Base-by-base conservation (phyloP, 53 echinoderm and acorn worm genomes). In the Apostichopus leukothele region DNA sequence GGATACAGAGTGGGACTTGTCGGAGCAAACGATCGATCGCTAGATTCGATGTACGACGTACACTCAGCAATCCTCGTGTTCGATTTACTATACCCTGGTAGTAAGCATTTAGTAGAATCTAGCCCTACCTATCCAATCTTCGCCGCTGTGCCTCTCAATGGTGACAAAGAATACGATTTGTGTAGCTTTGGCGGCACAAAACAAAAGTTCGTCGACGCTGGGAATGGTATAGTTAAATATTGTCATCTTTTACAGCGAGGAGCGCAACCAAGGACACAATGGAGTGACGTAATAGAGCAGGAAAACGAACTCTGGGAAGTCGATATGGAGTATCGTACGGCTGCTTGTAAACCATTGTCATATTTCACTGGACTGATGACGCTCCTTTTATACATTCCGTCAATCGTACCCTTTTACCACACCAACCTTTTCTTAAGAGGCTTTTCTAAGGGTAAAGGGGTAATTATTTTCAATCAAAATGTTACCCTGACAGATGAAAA, bases 21-120 rank as follows among this genome's bases (percentile, higher is more conserved):
- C 26, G 76, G 76, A 3, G 76, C 76, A 22, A 76, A 76, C 76
- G 76, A 76, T 10, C 22, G 76, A 26, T 21, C 27, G 27, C 27
- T 20, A 21, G 76, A 76, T 26, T 76, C 23, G 23, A 22, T 22
- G 76, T 21, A 23, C 13, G 76, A 76, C 26, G 5, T 76, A 5
- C 76, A 76, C 13, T 10, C 76, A 9, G 76, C 23, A 76, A 21
- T 76, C 27, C 4, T 76, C 76, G 76, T 76, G 22, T 26, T 23
- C 26, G 27, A 76, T 26, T 13, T 76, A 76, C 22, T 26, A 22
- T 76, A 26, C 76, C 22, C 23, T 76, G 76, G 27, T 23, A 76
- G 76, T 76, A 76, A 23, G 0, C 76, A 76, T 26, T 76, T 76
- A 26, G 5, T 76, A 26, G 76, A 76, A 26, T 20, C 76, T 76